A percentile compares a stretch with the other conserved stretches of the same genome.
Conservation (phyloP, 2,797 vertebrate species). For the Cyclopterus lumpus region DNA sequence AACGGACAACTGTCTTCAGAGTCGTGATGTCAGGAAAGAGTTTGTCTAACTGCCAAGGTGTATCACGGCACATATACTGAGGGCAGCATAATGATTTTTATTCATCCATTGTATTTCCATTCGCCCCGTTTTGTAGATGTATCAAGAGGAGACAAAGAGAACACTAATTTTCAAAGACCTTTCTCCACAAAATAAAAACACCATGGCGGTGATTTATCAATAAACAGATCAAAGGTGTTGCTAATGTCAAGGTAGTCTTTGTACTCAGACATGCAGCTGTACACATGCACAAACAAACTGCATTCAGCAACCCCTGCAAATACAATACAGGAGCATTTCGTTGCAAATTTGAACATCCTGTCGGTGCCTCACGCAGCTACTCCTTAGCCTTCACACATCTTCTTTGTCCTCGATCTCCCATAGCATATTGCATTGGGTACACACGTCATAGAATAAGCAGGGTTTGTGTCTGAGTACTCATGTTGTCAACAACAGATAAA, state of each 20-base stretch:
- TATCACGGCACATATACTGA: too few relatives aligned
- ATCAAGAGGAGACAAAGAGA: slow-evolving; percentile 32
- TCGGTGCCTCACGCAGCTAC: not conserved
- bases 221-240: slow-evolving; percentile 64
- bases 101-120: slow-evolving; percentile 9
- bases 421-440: not conserved
- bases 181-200: slow-evolving; percentile 44
- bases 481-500: slow-evolving; percentile 8
- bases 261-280: slow-evolving; percentile 55
- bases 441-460: not conserved
- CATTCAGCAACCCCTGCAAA: not conserved
- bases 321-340: not conserved
- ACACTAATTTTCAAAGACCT: slow-evolving; percentile 63
- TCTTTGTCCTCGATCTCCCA: not conserved
- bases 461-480: not conserved
- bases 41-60: too few relatives aligned
- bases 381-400: not conserved
- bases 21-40: too few relatives aligned
- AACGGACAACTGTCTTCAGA: too few relatives aligned
- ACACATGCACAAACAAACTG: slow-evolving; percentile 17
- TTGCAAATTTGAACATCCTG: slow-evolving; percentile 12
- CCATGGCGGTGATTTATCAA: slow-evolving; percentile 54
- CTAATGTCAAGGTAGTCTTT: slow-evolving; percentile 61
- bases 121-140: slow-evolving; percentile 25
- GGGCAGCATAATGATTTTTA: too few relatives aligned